These are phyloP conservation scores for Setipinna tenuifilis DNA, from an alignment of 2,797 vertebrate species.

Conservation along the genomic window DNA sequence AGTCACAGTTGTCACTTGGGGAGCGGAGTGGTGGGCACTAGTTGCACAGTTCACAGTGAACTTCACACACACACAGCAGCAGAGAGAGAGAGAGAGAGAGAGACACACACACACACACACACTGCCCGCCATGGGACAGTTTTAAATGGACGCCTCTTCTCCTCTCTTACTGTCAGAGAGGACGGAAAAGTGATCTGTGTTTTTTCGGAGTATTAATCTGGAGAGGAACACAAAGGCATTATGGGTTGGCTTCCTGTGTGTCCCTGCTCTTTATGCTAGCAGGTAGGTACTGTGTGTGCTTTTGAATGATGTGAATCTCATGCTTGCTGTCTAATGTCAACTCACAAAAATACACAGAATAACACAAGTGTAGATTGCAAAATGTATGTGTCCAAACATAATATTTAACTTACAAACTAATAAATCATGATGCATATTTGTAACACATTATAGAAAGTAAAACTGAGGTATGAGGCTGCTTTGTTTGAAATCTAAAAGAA, in stretches of 20 bases:
- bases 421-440: background rate
- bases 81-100: slow-evolving; percentile 10
- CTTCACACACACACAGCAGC: too few relatives aligned
- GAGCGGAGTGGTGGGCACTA: background rate
- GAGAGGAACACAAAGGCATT: background rate
- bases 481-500: background rate
- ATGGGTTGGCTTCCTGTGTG: slow-evolving; percentile 15
- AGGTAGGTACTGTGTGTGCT: background rate
- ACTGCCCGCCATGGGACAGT: background rate
- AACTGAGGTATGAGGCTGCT: background rate
- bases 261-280: background rate
- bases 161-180: background rate
- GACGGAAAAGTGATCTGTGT: background rate
- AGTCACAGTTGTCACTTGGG: background rate
- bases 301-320: background rate
- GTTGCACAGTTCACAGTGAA: background rate
- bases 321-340: background rate
- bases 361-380: background rate
- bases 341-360: background rate
- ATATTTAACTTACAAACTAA: background rate
- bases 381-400: background rate
- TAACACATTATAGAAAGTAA: background rate
- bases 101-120: background rate
- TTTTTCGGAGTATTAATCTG: background rate
- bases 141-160: slow-evolving; percentile 12